phyloP scores from a whole-genome alignment of 2,113 vertebrate genomes.

The Copsychus sechellarum region DNA sequence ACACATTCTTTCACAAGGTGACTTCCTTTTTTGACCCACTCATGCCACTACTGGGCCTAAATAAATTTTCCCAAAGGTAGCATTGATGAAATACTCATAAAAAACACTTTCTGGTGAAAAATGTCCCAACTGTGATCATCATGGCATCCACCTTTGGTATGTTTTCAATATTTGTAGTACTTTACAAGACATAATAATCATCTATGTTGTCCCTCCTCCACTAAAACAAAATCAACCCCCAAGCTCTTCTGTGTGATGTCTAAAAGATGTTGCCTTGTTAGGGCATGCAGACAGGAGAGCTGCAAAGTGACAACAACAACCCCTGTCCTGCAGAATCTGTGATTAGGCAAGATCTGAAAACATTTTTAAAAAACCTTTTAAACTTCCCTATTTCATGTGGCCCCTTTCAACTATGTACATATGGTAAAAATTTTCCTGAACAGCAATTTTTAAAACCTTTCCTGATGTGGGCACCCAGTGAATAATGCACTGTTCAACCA shows the following conservation, averaged over 20 bases:
- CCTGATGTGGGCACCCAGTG: neutral
- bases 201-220: neutral
- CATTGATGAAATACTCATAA: neutral
- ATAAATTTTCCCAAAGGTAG: neutral
- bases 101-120: neutral
- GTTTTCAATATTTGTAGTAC: neutral
- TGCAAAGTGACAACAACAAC: neutral
- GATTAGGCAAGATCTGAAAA: neutral
- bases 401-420: neutral
- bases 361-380: neutral
- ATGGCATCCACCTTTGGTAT: neutral
- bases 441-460: neutral
- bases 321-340: neutral
- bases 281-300: neutral
- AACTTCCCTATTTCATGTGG: neutral
- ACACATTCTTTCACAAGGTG: neutral
- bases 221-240: neutral
- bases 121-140: neutral
- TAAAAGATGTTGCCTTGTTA: neutral
- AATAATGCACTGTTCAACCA: neutral
- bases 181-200: neutral
- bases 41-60: neutral
- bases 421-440: neutral
- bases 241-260: neutral
- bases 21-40: neutral